A percentile compares a stretch with the other conserved stretches of the same genome.
These are phyloP conservation scores for Melanotus villosus DNA, from an alignment of 2,888 invertebrate genomes.

Conservation along the genomic window DNA sequence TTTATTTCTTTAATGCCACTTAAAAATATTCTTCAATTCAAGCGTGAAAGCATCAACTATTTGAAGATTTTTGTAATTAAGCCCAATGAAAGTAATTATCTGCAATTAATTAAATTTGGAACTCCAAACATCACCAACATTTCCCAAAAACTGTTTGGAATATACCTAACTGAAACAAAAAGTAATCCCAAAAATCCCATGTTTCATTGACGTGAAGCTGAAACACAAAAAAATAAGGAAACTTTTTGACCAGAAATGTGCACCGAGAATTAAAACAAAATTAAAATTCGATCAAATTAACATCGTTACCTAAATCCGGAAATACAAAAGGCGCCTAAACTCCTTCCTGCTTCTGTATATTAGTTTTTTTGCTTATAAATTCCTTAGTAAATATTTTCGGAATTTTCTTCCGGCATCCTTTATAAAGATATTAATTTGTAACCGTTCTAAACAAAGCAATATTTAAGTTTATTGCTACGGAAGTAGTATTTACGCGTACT, in stretches of 20 bases:
- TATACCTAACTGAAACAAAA: too few species aligned
- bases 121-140: too few species aligned
- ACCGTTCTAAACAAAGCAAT: background rate
- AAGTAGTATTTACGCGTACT: background rate
- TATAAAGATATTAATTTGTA: background rate
- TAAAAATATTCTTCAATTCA: background rate
- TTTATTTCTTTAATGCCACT: background rate
- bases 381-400: background rate
- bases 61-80: background rate
- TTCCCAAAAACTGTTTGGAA: too few species aligned
- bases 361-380: background rate
- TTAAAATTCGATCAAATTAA: conserved; percentile 2
- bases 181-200: too few species aligned
- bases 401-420: conserved; percentile 4
- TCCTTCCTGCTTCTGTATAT: conserved; percentile 3
- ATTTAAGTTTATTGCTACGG: background rate
- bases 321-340: background rate
- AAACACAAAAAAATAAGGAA: too few species aligned
- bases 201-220: too few species aligned
- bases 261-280: too few species aligned
- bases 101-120: background rate
- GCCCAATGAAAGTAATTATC: background rate
- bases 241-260: too few species aligned
- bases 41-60: background rate
- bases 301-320: conserved; percentile 14